Base-by-base conservation (phyloP, 1,140 invertebrate genomes). In the Forficula auricularia region DNA sequence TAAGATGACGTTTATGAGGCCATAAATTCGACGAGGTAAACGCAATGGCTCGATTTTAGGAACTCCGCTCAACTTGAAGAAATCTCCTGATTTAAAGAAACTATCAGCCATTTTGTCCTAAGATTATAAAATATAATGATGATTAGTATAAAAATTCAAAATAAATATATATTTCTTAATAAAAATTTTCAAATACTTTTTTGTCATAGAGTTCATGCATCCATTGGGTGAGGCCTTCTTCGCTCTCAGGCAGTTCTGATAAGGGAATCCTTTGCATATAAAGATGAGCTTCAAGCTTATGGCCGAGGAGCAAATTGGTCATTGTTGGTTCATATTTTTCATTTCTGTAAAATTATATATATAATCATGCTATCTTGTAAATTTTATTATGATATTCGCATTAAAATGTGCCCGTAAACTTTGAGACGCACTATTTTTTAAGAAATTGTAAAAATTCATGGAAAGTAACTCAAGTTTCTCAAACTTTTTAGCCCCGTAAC, bases 191-290 rank as follows among this genome's bases (percentile, higher is more conserved):
- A 35, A 15, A 19, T 35, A 83, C 79, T 69, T 91, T 92, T 55
- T 72, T 62, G 49, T 77, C 66, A 59, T 81, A 94, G 10, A 83
- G 58, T 42, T 87, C 64, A 48, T 86, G 76, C 31, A 96, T 59
- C 79, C 85, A 95, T 38, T 76, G 66, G 8, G 81, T 72, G 44
- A 78, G 77, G 42, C 70, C 77, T 45, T 77, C 73, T 50, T 92
- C 86, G 45, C 75, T 73, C 35, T 75, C 70, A 0, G 90, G 90
- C 30, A 96, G 68, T 42, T 77, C 67, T 38, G 81, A 73, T 13
- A 94, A 62, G 3, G 81, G 77, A 56, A 91, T 81, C 53, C 90
- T 71, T 44, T 81, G 72, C 49, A 88, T 73, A 55, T 81, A 77
- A 58, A 94, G 65, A 55, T 91, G 76, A 2, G 75, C 81, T 46